Evolutionary conservation across 2,888 invertebrate genomes (phyloP).

Genomic region (Synergus itoensis): DNA sequence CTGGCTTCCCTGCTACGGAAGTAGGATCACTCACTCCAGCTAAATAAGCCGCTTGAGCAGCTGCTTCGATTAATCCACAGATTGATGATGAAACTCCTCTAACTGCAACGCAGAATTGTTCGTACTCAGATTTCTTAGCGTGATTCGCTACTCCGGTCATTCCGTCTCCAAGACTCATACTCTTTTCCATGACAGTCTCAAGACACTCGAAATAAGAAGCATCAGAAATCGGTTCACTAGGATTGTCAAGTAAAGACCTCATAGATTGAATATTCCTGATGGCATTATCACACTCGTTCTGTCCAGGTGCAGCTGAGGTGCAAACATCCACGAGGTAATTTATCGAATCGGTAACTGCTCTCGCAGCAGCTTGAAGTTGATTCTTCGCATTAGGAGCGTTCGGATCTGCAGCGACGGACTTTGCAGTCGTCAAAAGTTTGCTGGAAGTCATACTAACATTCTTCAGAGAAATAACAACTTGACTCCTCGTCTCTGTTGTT

Average conservation of each 20-base stretch:
- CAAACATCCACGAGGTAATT: constrained; percentile 93
- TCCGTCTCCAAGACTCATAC: constrained; percentile 90
- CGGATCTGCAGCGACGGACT: constrained; percentile 93
- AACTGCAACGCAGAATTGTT: constrained; percentile 91
- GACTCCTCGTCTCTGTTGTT: constrained; percentile 84
- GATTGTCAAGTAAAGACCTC: constrained; percentile 89
- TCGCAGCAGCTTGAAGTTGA: constrained; percentile 91
- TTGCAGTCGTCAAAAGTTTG: constrained; percentile 91
- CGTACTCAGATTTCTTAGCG: constrained; percentile 92
- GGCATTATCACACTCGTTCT: constrained; percentile 98
- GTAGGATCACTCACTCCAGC: constrained; percentile 95
- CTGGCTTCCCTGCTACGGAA: constrained; percentile 92
- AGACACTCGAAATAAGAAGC: constrained; percentile 96
- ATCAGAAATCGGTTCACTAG: constrained; percentile 92
- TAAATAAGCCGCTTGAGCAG: constrained; percentile 96
- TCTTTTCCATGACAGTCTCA: constrained; percentile 93
- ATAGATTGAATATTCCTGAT: constrained; percentile 94
- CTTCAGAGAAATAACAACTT: constrained; percentile 92
- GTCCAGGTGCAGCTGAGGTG: constrained; percentile 95
- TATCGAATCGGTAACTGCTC: constrained; percentile 95
- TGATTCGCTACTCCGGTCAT: constrained; percentile 97
- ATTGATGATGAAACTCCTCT: constrained; percentile 91
- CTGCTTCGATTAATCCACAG: constrained; percentile 94
- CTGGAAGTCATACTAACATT: constrained; percentile 93
- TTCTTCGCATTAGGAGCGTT: constrained; percentile 94